These are phyloP conservation scores for Dissostichus mawsoni DNA, from an alignment of 2,113 vertebrate genomes.

Conservation along the genomic window DNA sequence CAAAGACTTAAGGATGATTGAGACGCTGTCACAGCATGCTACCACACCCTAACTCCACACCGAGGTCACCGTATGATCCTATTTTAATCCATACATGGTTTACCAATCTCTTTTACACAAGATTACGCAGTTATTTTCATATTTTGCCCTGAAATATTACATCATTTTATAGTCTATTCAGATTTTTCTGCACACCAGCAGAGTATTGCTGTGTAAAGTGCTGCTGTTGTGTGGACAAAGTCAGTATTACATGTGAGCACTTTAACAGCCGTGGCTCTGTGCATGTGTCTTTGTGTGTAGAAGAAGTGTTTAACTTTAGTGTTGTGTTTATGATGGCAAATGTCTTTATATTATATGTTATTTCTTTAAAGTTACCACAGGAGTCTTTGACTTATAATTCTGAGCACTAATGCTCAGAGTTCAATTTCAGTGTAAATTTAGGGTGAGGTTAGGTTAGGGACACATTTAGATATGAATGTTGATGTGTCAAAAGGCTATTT, in stretches of 20 bases:
- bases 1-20: background rate
- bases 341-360: background rate
- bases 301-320: background rate
- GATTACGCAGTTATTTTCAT: too few species aligned
- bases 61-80: background rate
- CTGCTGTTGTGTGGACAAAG: constrained; percentile 1
- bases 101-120: fast-evolving
- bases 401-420: too few species aligned
- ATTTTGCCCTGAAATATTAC: background rate
- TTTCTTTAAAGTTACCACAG: background rate
- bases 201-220: background rate
- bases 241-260: background rate
- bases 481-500: background rate
- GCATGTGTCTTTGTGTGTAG: background rate
- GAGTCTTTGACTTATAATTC: background rate
- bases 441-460: background rate
- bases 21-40: background rate
- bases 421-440: background rate
- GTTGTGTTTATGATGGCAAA: too few species aligned
- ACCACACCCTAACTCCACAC: constrained; percentile 3
- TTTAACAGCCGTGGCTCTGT: too few species aligned
- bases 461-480: background rate
- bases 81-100: background rate
- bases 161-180: background rate
- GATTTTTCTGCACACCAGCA: background rate